Evolutionary conservation across 2,113 vertebrate species (phyloP), one percentile per base, ranked within the genome.

Genomic region (Amphiprion ocellaris): DNA sequence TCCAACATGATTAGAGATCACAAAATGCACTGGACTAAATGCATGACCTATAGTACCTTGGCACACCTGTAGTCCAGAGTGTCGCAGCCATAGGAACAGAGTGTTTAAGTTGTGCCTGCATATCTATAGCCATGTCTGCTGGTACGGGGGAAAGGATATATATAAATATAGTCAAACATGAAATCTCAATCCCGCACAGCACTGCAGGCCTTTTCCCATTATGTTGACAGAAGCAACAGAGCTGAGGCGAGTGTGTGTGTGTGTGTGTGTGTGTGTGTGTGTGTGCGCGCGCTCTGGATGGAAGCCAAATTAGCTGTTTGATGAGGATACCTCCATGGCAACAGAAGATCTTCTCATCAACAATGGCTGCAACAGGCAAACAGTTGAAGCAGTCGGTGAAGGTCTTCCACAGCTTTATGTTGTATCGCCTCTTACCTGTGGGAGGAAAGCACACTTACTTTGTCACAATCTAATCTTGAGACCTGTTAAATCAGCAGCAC

Each of bases 321-420:
- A 82, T 73, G 74, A 66, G 71, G 83, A 85, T 92, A 99, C 98
- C 98, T 95, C 98, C 98, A 0, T 99, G 98, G 87, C 98, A 99
- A 90, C 98, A 99, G 93, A 99, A 99, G 83, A 99, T 99, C 95
- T 99, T 99, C 93, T 99, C 98, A 0, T 99, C 98, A 58, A 99
- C 97, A 0, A 99, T 99, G 61, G 98, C 98, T 0, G 98, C 97
- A 0, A 99, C 97, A 39, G 98, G 97, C 90, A 99, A 92, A 89
- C 97, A 99, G 92, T 99, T 99, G 93, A 99, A 99, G 89, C 98
- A 99, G 91, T 99, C 97, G 0, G 98, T 99, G 92, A 99, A 99
- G 0, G 97, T 99, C 87, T 99, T 99, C 98, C 97, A 99, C 30
- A 99, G 94, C 89, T 99, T 99, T 85, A 99, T 99, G 94, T 99